Percentiles rank a stretch among this genome's conserved stretches.
Evolutionary conservation across 2,113 vertebrate species (phyloP).

Genomic region (Panthera leo): DNA sequence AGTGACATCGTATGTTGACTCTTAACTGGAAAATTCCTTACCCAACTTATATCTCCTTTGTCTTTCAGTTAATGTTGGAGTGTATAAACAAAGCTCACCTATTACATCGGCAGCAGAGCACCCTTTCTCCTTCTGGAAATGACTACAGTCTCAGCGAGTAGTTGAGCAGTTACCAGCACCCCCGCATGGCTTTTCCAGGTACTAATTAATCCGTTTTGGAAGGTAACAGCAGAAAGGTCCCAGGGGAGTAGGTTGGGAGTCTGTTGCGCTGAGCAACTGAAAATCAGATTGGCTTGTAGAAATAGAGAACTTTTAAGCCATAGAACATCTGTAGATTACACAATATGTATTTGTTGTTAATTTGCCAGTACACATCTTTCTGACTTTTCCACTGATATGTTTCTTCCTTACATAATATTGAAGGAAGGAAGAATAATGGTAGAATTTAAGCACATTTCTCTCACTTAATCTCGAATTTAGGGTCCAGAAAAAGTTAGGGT

Average conservation of each 20-base stretch:
- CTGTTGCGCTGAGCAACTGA: background rate
- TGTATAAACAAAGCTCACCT: conserved; percentile 21
- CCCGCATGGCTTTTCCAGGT: background rate
- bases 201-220: background rate
- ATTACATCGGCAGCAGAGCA: background rate
- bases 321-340: background rate
- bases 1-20: fast-evolving
- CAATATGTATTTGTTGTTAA: background rate
- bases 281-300: background rate
- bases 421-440: background rate
- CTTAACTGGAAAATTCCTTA: background rate
- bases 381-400: background rate
- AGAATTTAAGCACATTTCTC: background rate
- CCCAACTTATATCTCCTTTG: background rate
- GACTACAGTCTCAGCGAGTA: background rate
- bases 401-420: background rate
- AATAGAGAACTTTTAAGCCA: background rate
- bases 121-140: background rate
- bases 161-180: background rate
- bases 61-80: background rate
- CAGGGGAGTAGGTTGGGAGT: background rate
- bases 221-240: background rate
- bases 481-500: background rate
- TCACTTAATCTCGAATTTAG: background rate
- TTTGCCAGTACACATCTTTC: background rate